Evolutionary conservation across 2,797 vertebrate genomes (phyloP).

Genomic region (Anomalospiza imberbis): DNA sequence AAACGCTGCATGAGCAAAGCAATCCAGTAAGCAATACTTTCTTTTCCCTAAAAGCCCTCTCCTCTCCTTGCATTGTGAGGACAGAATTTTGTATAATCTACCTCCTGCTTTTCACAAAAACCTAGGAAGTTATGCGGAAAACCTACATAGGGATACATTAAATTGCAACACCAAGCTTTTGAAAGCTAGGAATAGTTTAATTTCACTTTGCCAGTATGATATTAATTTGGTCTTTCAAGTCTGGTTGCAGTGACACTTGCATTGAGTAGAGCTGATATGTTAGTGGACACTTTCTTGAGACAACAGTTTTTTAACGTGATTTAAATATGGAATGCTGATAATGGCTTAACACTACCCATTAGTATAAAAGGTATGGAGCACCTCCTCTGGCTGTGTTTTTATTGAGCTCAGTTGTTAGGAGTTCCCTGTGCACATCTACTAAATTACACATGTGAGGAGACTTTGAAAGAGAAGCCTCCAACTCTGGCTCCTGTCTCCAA

Average conservation of each 20-base stretch:
- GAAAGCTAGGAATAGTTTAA: neutral
- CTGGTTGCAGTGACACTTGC: neutral
- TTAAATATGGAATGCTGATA: neutral
- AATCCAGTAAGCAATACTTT: slow-evolving; percentile 55
- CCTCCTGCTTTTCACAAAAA: neutral
- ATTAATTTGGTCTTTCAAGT: neutral
- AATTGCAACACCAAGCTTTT: neutral
- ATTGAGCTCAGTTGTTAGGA: neutral
- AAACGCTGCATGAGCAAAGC: slow-evolving; percentile 49
- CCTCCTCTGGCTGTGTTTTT: neutral
- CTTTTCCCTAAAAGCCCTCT: neutral
- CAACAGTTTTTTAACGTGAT: neutral
- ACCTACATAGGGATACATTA: neutral
- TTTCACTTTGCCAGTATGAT: neutral
- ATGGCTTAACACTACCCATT: neutral
- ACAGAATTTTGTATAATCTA: neutral
- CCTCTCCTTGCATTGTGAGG: neutral
- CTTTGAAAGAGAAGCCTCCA: neutral
- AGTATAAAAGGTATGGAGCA: neutral
- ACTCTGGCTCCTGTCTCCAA: neutral
- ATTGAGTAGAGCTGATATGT: neutral
- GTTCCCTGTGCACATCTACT: neutral
- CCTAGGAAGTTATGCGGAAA: neutral
- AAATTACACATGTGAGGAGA: neutral
- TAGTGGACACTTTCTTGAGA: neutral